A percentile compares a stretch with the other conserved stretches of the same genome.
These are phyloP conservation scores for Anguilla obscura DNA, from an alignment of 2,797 vertebrate genomes.

Conservation along the genomic window DNA sequence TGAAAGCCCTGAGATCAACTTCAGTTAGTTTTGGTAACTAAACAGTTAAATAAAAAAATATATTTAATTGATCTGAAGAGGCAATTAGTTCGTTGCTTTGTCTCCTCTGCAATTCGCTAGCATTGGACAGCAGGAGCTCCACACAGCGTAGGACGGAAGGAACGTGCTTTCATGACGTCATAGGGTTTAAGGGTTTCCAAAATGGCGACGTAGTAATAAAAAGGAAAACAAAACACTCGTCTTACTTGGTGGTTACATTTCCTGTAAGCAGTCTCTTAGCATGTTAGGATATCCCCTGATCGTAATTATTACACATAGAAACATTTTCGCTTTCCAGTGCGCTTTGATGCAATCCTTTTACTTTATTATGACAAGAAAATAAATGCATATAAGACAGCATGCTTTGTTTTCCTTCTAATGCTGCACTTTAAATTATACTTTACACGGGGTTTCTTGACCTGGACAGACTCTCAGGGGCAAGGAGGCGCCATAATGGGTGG, in stretches of 20 bases:
- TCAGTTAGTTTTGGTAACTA: conserved; percentile 59
- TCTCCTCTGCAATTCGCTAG: conserved; percentile 65
- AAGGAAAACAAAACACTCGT: conserved; percentile 38
- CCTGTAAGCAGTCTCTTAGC: background rate
- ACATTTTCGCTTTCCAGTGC: background rate
- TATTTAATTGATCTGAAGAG: conserved; percentile 72
- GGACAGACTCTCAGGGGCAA: conserved; percentile 42
- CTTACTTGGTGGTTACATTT: background rate
- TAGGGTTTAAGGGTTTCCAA: conserved; percentile 57
- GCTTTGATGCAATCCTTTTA: background rate
- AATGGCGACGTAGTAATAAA: conserved; percentile 46
- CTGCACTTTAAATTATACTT: conserved; percentile 39
- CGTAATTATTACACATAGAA: background rate
- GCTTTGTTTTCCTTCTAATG: conserved; percentile 16
- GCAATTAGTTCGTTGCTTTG: conserved; percentile 81
- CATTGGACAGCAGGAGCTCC: conserved; percentile 74
- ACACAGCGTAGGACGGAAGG: conserved; percentile 75
- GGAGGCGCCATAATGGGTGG: conserved; percentile 57
- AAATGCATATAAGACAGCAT: background rate
- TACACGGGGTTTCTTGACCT: conserved; percentile 53
- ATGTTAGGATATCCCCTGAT: background rate
- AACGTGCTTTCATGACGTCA: conserved; percentile 76
- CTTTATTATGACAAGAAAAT: background rate
- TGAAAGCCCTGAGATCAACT: conserved; percentile 41
- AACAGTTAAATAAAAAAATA: conserved; percentile 74